Evolutionary conservation across 2,113 vertebrate species (phyloP).

Genomic region (Petaurus breviceps): DNA sequence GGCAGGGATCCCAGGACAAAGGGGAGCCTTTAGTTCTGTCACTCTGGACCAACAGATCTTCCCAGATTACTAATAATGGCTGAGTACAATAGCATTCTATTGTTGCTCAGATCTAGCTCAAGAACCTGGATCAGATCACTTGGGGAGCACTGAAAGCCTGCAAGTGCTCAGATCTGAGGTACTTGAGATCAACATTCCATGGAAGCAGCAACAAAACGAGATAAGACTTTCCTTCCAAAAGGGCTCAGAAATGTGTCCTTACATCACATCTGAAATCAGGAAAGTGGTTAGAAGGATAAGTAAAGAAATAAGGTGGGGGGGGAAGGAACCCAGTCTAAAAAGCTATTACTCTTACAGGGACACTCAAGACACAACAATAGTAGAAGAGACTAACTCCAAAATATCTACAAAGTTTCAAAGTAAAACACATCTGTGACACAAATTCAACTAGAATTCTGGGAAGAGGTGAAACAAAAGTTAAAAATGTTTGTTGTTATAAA

Average conservation of each 20-base stretch:
- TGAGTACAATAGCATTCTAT: no score
- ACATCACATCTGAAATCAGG: neutral
- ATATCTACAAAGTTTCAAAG: neutral
- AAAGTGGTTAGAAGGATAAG: neutral
- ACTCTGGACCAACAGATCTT: no score
- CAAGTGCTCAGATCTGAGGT: neutral
- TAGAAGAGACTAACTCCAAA: neutral
- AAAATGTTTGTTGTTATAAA: neutral
- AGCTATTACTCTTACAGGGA: neutral
- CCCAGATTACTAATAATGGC: no score
- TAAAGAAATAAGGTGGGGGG: no score
- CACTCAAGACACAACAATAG: neutral
- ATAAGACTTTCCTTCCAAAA: neutral
- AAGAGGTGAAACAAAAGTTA: neutral
- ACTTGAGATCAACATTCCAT: neutral
- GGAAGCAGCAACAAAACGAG: neutral
- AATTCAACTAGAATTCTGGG: neutral
- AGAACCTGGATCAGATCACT: neutral
- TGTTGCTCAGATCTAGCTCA: no score
- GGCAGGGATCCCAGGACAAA: no score
- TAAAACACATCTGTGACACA: neutral
- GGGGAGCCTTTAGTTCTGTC: no score
- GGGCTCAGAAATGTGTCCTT: neutral
- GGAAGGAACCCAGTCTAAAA: neutral
- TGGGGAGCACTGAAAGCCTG: neutral